Conservation (phyloP, 2,888 invertebrate species). For the Perizoma affinitatum region DNA sequence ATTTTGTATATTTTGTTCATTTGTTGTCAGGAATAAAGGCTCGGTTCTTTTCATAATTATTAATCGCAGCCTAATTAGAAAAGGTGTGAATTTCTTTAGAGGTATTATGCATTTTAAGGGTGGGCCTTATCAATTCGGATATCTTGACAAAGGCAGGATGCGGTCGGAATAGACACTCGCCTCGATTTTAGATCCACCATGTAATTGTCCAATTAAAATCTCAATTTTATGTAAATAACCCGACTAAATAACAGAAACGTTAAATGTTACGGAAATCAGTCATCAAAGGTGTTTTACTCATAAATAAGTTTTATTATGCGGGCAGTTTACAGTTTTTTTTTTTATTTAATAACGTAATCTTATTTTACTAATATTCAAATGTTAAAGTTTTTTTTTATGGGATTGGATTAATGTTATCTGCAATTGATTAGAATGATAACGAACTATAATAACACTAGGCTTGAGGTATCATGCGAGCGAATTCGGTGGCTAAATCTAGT, state of each 20-base stretch:
- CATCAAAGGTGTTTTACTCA: conserved; percentile 31
- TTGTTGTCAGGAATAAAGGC: conserved; percentile 42
- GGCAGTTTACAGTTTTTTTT: not conserved
- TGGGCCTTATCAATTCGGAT: conserved; percentile 71
- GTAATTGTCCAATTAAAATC: conserved; percentile 81
- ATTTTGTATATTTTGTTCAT: too few relatives aligned
- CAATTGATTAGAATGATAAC: too few relatives aligned
- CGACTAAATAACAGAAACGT: conserved; percentile 44
- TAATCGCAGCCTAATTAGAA: conserved; percentile 77
- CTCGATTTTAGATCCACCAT: conserved; percentile 62
- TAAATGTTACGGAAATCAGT: conserved; percentile 28
- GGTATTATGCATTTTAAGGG: conserved; percentile 68
- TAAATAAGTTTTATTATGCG: conserved; percentile 31
- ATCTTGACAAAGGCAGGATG: conserved; percentile 75
- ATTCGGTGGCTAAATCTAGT: too few relatives aligned
- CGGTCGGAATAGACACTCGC: conserved; percentile 66
- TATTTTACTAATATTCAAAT: too few relatives aligned
- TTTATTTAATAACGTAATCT: too few relatives aligned
- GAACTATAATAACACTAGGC: too few relatives aligned
- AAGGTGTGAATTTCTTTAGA: conserved; percentile 80
- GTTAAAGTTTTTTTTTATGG: too few relatives aligned
- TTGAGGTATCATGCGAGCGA: too few relatives aligned
- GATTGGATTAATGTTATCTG: too few relatives aligned
- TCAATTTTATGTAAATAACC: conserved; percentile 76
- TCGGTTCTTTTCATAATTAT: conserved; percentile 49